A percentile compares a stretch with the other conserved stretches of the same genome.
These are phyloP conservation scores for Xestobium rufovillosum DNA, from an alignment of 2,888 invertebrate genomes.

Conservation along the genomic window DNA sequence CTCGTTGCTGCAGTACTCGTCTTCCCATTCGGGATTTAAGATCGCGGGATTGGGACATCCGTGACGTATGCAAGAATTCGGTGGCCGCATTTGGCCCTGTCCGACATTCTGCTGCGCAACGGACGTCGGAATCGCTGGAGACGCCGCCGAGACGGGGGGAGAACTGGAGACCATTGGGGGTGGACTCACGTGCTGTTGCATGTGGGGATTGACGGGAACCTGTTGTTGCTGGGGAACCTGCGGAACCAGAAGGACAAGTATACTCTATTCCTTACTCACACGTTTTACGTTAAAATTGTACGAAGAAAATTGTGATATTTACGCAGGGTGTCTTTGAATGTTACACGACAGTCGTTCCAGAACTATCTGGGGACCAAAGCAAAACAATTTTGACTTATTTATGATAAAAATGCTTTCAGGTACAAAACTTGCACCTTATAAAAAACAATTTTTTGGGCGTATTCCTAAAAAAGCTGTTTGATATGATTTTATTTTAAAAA, in stretches of 20 bases:
- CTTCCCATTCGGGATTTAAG: slow-evolving; percentile 91
- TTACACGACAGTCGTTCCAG: no score
- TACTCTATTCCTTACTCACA: no score
- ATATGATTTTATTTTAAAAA: no score
- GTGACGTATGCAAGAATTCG: slow-evolving; percentile 70
- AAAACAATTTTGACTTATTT: slow-evolving; percentile 5
- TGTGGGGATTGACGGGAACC: slow-evolving; percentile 38
- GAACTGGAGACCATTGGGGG: slow-evolving; percentile 48
- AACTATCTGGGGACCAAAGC: slow-evolving; percentile 1
- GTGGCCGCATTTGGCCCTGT: slow-evolving; percentile 36
- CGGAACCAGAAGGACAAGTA: slow-evolving; percentile 11
- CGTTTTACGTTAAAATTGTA: no score
- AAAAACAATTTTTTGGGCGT: no score
- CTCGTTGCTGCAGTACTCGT: slow-evolving; percentile 95
- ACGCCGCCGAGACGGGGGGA: slow-evolving; percentile 44
- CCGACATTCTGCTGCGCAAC: slow-evolving; percentile 40
- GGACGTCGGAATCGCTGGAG: slow-evolving; percentile 30
- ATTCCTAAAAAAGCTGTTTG: no score
- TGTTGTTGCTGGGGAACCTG: slow-evolving; percentile 37
- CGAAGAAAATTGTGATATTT: no score
- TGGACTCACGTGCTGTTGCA: slow-evolving; percentile 44
- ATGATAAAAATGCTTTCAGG: slow-evolving; percentile 11
- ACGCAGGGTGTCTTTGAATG: no score
- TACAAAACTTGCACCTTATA: no score
- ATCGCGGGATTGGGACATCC: slow-evolving; percentile 88